Evolutionary conservation across 2,797 vertebrate genomes (phyloP).

Genomic region (Hephaestus fuliginosus): DNA sequence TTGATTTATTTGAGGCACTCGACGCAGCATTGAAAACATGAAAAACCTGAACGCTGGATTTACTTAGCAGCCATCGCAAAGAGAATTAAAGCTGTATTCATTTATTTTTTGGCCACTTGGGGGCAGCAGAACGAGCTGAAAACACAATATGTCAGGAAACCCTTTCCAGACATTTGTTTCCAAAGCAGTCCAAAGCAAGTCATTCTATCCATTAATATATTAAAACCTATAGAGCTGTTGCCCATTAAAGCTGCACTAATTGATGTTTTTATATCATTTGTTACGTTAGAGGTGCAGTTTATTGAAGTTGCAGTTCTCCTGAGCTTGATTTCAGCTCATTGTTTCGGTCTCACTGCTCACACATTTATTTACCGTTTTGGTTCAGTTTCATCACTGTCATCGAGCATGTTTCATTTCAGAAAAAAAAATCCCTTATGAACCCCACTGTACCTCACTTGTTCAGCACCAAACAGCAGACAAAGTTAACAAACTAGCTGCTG

Average conservation of each 20-base stretch:
- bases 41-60: neutral
- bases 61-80: neutral
- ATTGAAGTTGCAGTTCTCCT: neutral
- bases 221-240: neutral
- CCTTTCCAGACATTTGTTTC: too few relatives aligned
- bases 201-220: neutral
- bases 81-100: neutral
- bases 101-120: neutral
- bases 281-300: neutral
- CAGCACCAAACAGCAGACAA: neutral
- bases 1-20: neutral
- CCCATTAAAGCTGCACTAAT: neutral
- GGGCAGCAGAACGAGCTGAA: neutral
- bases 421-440: neutral
- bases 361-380: neutral
- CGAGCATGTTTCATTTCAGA: too few relatives aligned
- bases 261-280: too few relatives aligned
- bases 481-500: neutral
- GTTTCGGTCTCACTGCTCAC: neutral
- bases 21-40: neutral
- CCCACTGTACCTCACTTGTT: neutral
- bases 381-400: neutral
- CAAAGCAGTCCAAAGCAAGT: neutral
- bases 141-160: neutral
- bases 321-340: neutral